phyloP scores from a whole-genome alignment of 1,140 invertebrate species.

The Eumaeus atala region DNA sequence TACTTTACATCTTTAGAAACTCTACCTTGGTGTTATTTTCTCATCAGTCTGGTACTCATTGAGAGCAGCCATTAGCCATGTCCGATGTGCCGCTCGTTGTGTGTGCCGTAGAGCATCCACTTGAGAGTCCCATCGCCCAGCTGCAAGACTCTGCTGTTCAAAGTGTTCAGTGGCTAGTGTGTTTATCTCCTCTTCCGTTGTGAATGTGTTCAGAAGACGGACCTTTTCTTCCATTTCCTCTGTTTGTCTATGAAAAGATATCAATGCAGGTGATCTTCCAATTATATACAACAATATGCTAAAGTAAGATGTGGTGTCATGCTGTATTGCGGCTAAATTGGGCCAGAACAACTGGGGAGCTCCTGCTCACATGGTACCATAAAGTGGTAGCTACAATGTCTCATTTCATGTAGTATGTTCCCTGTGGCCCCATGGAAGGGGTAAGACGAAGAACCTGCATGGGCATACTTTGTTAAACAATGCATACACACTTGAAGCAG shows the following conservation, averaged over 20 bases:
- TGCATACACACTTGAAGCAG: too few relatives aligned
- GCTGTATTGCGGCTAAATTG: too few relatives aligned
- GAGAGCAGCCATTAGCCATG: conserved; percentile 85
- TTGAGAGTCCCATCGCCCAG: conserved; percentile 84
- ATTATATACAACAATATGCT: too few relatives aligned
- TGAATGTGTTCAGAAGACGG: conserved; percentile 76
- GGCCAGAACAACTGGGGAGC: too few relatives aligned
- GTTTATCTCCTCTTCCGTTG: conserved; percentile 86
- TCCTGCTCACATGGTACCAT: too few relatives aligned
- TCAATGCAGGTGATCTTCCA: too few relatives aligned
- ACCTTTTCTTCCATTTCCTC: conserved; percentile 86
- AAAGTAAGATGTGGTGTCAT: too few relatives aligned
- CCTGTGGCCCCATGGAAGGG: too few relatives aligned
- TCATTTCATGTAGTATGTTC: too few relatives aligned
- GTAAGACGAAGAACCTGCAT: too few relatives aligned
- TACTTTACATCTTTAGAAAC: conserved; percentile 17
- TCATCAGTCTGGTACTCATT: conserved; percentile 79
- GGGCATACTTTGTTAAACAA: too few relatives aligned
- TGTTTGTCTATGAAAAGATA: conserved; percentile 70
- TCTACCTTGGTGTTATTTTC: conserved; percentile 73
- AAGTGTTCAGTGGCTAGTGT: conserved; percentile 83
- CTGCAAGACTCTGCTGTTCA: conserved; percentile 84
- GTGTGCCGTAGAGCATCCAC: conserved; percentile 82
- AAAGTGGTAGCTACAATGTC: too few relatives aligned
- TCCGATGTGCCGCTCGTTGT: conserved; percentile 83